These are phyloP conservation scores for Drosophila mimica DNA, from an alignment of 2,888 invertebrate species.

Conservation along the genomic window DNA sequence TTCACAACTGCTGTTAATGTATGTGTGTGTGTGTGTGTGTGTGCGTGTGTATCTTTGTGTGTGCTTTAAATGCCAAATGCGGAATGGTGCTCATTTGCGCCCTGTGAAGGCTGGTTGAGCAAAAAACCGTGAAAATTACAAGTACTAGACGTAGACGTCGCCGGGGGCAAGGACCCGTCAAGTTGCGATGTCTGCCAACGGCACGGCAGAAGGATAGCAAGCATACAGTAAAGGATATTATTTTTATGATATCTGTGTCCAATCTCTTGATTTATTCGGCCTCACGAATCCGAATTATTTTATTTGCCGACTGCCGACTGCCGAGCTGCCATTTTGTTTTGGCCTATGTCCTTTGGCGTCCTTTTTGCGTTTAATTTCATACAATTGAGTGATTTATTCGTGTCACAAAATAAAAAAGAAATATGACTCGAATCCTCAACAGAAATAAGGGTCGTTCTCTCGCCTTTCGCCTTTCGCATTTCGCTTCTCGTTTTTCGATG, in stretches of 20 bases:
- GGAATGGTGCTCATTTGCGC: constrained; percentile 62
- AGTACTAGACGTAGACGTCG: background rate
- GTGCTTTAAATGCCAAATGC: constrained; percentile 41
- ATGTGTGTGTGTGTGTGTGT: constrained; percentile 2
- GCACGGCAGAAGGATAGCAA: constrained; percentile 44
- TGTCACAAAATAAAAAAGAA: constrained; percentile 84
- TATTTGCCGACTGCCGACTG: constrained; percentile 53
- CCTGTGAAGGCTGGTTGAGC: constrained; percentile 20
- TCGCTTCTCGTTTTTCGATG: constrained; percentile 17
- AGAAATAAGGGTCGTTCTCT: constrained; percentile 77
- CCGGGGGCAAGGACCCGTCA: constrained; percentile 48
- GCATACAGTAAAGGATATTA: constrained; percentile 75
- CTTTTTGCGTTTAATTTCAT: constrained; percentile 79
- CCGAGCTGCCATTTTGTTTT: constrained; percentile 73
- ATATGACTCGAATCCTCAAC: constrained; percentile 74
- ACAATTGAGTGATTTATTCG: constrained; percentile 84
- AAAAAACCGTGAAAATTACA: constrained; percentile 2
- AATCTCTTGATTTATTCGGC: constrained; percentile 85
- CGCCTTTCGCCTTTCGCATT: constrained; percentile 11
- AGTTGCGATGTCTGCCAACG: constrained; percentile 47
- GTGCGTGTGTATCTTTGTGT: constrained; percentile 8
- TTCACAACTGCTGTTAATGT: constrained; percentile 14
- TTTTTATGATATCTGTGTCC: constrained; percentile 85
- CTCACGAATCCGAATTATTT: constrained; percentile 83
- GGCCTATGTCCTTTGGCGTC: constrained; percentile 57